phyloP scores from a whole-genome alignment of 2,797 vertebrate species.

The Hybognathus amarus region DNA sequence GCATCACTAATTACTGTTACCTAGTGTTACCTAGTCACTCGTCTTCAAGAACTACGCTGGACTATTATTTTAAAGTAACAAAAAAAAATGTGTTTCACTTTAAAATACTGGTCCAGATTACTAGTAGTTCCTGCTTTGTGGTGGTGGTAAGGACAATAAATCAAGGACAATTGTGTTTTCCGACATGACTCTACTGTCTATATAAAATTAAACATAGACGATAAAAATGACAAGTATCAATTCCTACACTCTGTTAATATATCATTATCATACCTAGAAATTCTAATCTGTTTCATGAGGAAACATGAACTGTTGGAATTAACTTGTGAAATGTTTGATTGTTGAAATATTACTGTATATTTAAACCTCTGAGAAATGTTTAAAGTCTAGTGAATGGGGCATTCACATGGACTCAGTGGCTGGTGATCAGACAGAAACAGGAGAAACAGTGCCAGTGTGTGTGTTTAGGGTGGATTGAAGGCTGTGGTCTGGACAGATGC shows the following conservation, averaged over 20 bases:
- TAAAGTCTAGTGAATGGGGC: neutral
- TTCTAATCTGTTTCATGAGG: neutral
- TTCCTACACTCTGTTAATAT: neutral
- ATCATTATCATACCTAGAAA: neutral
- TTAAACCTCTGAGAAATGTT: neutral
- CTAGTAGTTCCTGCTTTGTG: too few relatives aligned
- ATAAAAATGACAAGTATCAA: too few relatives aligned
- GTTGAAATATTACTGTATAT: neutral
- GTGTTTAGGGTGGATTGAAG: conserved; percentile 80
- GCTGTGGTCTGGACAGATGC: conserved; percentile 88
- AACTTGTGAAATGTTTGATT: neutral
- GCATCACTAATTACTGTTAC: too few relatives aligned
- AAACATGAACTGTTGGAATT: neutral
- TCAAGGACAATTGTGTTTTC: neutral
- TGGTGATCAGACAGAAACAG: conserved; percentile 10
- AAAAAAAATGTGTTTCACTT: too few relatives aligned
- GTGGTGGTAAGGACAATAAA: neutral
- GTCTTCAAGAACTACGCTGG: too few relatives aligned
- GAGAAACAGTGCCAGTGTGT: neutral
- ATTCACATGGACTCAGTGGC: neutral
- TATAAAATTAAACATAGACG: neutral
- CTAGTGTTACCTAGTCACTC: too few relatives aligned
- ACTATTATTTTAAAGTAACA: too few relatives aligned
- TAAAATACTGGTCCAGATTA: too few relatives aligned
- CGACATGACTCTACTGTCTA: neutral